Conservation (phyloP, 2,888 invertebrate genomes). For the Podabrus alpinus region DNA sequence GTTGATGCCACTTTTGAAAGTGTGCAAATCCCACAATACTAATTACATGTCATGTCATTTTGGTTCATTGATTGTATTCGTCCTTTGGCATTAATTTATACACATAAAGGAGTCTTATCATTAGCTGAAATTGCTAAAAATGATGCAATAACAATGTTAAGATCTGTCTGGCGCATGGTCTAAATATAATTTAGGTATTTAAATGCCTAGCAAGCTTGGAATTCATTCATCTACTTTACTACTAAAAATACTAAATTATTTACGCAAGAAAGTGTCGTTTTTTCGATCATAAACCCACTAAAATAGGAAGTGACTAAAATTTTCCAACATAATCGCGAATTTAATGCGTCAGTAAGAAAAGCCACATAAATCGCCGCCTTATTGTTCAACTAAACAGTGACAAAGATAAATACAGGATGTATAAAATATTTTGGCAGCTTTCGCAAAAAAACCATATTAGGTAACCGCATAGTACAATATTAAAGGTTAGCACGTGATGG, state of each 20-base stretch:
- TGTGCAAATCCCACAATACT: background rate
- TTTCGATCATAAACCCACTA: background rate
- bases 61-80: conserved; percentile 35
- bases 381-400: background rate
- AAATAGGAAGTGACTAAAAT: background rate
- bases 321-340: background rate
- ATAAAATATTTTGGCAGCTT: background rate
- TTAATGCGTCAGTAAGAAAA: background rate
- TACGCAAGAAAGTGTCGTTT: background rate
- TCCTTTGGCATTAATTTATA: conserved; percentile 28
- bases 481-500: background rate
- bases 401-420: background rate
- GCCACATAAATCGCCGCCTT: background rate
- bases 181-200: conserved; percentile 11
- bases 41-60: conserved; percentile 17
- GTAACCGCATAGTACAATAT: background rate
- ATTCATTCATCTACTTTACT: conserved; percentile 13
- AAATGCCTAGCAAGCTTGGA: conserved; percentile 10
- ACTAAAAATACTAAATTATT: background rate
- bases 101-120: conserved; percentile 17
- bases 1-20: background rate
- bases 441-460: background rate
- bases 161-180: conserved; percentile 10
- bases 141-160: conserved; percentile 26
- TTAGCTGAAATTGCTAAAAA: conserved; percentile 20